These are phyloP conservation scores for Drosophila chauvacae DNA, from an alignment of 1,140 invertebrate species.

Conservation along the genomic window DNA sequence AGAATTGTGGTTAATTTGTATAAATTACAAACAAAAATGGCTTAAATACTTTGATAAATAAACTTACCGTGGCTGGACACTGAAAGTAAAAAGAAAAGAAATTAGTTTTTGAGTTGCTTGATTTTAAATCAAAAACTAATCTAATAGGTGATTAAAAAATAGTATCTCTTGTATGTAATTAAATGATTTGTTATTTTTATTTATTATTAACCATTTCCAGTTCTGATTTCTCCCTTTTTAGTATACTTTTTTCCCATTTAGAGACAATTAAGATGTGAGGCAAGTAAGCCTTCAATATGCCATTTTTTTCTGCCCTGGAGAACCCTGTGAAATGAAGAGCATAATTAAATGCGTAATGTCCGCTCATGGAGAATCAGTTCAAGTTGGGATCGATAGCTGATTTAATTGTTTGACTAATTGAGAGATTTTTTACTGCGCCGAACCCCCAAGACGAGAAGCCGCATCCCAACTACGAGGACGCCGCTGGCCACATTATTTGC, in stretches of 20 bases:
- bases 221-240: not conserved
- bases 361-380: constrained; percentile 54
- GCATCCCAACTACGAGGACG: constrained; percentile 49
- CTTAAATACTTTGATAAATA: not conserved
- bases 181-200: not conserved
- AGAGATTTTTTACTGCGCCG: constrained; percentile 80
- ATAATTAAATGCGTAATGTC: constrained; percentile 52
- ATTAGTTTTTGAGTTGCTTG: not conserved
- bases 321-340: constrained; percentile 19
- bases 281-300: not conserved
- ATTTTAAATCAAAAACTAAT: not conserved
- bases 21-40: not conserved
- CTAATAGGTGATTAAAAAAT: not conserved
- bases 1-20: not conserved
- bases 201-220: not conserved
- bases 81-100: constrained; percentile 48
- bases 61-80: constrained; percentile 77
- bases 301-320: not conserved
- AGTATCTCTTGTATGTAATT: too few relatives aligned
- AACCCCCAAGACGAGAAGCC: constrained; percentile 69
- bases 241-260: not conserved
- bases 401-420: constrained; percentile 85
- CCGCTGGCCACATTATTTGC: constrained; percentile 69
- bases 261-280: constrained; percentile 35
- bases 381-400: constrained; percentile 72